Conservation (phyloP, 2,888 invertebrate species). For the Tinea trinotella region DNA sequence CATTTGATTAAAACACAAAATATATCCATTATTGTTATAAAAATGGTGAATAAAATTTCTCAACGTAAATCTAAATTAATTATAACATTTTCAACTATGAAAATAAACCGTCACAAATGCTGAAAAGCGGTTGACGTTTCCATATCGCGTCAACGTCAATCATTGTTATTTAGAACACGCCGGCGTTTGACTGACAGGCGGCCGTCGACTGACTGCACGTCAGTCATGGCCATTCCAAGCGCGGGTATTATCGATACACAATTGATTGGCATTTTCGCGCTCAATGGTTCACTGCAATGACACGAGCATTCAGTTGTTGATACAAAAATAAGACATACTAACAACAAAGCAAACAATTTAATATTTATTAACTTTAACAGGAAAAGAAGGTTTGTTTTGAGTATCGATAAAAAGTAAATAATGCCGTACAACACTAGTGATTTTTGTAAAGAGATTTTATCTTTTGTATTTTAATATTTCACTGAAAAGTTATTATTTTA, state of each 20-base stretch:
- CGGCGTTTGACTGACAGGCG: slow-evolving; percentile 33
- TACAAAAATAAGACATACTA: too few species aligned
- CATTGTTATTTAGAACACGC: slow-evolving; percentile 32
- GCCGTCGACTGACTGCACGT: slow-evolving; percentile 39
- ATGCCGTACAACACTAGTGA: neutral
- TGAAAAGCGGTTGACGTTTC: slow-evolving; percentile 35
- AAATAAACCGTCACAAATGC: slow-evolving; percentile 21
- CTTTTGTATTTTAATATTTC: neutral
- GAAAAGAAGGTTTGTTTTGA: too few species aligned
- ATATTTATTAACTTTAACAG: too few species aligned
- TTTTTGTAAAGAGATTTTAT: neutral
- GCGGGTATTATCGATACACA: slow-evolving; percentile 23
- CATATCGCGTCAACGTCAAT: slow-evolving; percentile 58
- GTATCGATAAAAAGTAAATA: neutral
- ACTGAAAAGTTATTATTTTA: too few species aligned
- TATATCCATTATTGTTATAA: neutral
- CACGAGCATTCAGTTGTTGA: too few species aligned
- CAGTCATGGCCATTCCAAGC: slow-evolving; percentile 24
- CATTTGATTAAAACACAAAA: too few species aligned
- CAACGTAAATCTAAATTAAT: slow-evolving; percentile 8
- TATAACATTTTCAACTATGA: neutral
- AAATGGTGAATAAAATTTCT: too few species aligned
- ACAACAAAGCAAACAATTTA: too few species aligned
- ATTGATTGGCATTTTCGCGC: neutral
- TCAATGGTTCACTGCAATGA: too few species aligned